phyloP scores from a whole-genome alignment of 2,797 vertebrate species.

The Urophycis tenuis region DNA sequence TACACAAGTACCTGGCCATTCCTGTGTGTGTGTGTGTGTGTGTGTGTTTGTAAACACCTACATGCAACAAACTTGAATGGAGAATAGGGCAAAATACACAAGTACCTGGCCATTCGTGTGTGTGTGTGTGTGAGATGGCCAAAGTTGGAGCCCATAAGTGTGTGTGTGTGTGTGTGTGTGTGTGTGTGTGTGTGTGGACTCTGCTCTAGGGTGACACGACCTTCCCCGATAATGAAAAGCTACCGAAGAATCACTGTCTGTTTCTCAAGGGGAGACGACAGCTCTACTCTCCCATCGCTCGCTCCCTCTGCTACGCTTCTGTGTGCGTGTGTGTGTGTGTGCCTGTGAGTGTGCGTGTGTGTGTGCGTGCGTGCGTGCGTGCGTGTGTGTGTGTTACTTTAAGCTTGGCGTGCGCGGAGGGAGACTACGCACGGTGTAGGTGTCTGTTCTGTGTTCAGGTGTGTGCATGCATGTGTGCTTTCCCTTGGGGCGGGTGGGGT shows the following conservation, averaged over 20 bases:
- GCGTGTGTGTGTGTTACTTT: not conserved
- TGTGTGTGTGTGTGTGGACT: constrained; percentile 35
- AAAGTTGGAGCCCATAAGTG: too few relatives aligned
- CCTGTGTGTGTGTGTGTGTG: constrained; percentile 3
- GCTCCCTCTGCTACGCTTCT: too few relatives aligned
- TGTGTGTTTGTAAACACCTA: constrained; percentile 2
- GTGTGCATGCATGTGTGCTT: not conserved
- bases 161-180: constrained; percentile 30
- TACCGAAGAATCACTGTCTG: constrained; percentile 66
- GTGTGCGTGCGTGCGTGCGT: not conserved
- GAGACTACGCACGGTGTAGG: not conserved
- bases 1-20: too few relatives aligned
- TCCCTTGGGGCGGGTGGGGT: too few relatives aligned
- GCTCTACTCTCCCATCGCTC: not conserved
- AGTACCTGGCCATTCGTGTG: not conserved
- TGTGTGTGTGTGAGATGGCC: constrained; percentile 11
- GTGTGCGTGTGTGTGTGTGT: not conserved
- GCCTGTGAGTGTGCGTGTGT: too few relatives aligned
- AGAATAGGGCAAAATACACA: too few relatives aligned
- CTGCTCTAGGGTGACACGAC: constrained; percentile 62
- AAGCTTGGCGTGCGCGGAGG: not conserved
- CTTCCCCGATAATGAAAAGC: constrained; percentile 66
- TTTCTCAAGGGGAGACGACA: constrained; percentile 42
- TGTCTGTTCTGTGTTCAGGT: not conserved
- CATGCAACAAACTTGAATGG: not conserved